Evolutionary conservation across 2,797 vertebrate genomes (phyloP).

Genomic region (Malurus leucopterus): DNA sequence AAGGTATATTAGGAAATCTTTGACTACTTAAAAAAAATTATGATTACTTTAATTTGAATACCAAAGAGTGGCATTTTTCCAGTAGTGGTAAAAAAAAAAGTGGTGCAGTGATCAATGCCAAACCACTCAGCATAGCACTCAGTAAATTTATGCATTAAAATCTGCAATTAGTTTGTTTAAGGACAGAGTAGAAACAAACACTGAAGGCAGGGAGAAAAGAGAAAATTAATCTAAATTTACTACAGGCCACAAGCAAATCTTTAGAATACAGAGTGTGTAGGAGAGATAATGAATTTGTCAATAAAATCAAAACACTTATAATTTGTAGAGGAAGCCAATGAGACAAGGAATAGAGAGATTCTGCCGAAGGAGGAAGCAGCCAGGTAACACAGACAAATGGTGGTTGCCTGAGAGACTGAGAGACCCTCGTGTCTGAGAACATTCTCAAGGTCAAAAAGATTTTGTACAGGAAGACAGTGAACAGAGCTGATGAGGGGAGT

Average conservation of each 20-base stretch:
- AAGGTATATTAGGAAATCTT: not conserved
- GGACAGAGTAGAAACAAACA: not conserved
- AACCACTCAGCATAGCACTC: not conserved
- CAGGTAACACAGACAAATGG: not conserved
- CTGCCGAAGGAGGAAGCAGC: not conserved
- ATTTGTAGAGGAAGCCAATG: not conserved
- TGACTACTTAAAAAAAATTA: not conserved
- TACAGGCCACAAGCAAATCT: not conserved
- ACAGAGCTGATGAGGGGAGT: not conserved
- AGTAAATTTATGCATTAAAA: not conserved
- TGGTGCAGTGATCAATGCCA: not conserved
- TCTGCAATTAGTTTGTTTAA: not conserved
- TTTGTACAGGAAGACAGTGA: not conserved
- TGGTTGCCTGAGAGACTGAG: not conserved
- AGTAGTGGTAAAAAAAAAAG: not conserved
- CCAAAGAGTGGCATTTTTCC: not conserved
- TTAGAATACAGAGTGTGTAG: not conserved
- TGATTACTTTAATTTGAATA: not conserved
- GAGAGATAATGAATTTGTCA: not conserved
- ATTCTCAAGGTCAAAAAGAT: not conserved
- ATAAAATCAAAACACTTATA: not conserved
- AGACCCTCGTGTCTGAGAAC: not conserved
- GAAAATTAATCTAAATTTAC: not conserved
- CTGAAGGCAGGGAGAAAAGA: not conserved
- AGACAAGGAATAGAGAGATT: not conserved